Evolutionary conservation across 2,888 invertebrate species (phyloP), one percentile per base, ranked within the genome.

Genomic region (Drosophila anceps): DNA sequence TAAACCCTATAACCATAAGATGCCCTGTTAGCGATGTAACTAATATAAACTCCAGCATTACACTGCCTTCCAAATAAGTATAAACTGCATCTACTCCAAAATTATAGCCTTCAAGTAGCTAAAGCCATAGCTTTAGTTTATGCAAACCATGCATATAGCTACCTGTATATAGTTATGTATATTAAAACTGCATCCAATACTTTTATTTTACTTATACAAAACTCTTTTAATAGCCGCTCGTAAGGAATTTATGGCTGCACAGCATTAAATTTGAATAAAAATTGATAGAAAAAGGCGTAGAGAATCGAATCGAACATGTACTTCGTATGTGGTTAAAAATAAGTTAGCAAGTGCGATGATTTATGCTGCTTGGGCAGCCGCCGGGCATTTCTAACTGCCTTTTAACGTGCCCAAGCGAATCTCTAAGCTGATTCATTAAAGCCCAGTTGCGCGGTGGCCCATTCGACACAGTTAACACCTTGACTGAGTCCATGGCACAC

Each of bases 381-480:
- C 6, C 59, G 41, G 60, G 60, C 55, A 60, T 37, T 33, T 51
- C 53, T 44, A 35, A 46, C 53, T 54, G 63, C 10, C 59, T 59
- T 43, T 48, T 51, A 27, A 35, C 60, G 60, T 64, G 64, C n/a
- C 39, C 18, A 35, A 48, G 57, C 57, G 41, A 48, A 48, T 54
- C 61, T 43, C 43, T 33, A 15, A 20, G 33, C 59, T 24, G 41
- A 67, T 73, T 72, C 68, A 72, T 80, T 78, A 72, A 69, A 63
- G 76, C 80, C 80, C 73, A 80, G 76, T 80, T 78, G 43, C 63
- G 41, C 41, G 29, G 64, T 48, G 55, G 65, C 64, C 53, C 72
- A 81, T 77, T 82, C 64, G 77, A 70, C 71, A 81, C 83, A 74
- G 71, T 75, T 65, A 63, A 63, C 68, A 63, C 70, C 50, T 71